Percentiles rank a stretch among this genome's conserved stretches.
These are phyloP conservation scores for Yponomeuta malinellus DNA, from an alignment of 2,888 invertebrate species.

Conservation along the genomic window DNA sequence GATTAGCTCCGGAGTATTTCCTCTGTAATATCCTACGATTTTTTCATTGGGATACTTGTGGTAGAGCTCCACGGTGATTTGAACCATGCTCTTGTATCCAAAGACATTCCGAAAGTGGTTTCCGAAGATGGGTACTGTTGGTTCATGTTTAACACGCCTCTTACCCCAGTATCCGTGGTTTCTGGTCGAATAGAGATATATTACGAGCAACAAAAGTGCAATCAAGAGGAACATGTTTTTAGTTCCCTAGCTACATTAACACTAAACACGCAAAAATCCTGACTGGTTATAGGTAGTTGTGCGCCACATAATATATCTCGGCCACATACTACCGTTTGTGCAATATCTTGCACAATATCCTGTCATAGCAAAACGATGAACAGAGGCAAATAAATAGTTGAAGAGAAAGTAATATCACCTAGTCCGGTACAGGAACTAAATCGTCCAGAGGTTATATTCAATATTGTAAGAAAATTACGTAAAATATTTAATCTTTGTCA, in stretches of 20 bases:
- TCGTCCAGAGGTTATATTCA: too few relatives aligned
- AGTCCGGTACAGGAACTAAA: too few relatives aligned
- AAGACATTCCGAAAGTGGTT: constrained; percentile 37
- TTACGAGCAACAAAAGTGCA: constrained; percentile 21
- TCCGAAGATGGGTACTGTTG: constrained; percentile 45
- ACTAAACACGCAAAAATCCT: not conserved
- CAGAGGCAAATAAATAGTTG: too few relatives aligned
- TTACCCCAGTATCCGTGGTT: constrained; percentile 48
- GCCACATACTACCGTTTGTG: too few relatives aligned
- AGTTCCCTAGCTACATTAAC: not conserved
- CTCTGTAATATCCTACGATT: constrained; percentile 15
- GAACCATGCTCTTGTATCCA: constrained; percentile 28
- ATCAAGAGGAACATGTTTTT: constrained; percentile 13
- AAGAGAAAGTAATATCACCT: too few relatives aligned
- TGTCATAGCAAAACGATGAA: too few relatives aligned
- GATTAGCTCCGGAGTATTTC: constrained; percentile 13
- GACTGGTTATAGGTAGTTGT: not conserved
- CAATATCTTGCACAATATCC: too few relatives aligned
- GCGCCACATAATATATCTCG: not conserved
- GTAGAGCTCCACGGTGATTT: constrained; percentile 14
- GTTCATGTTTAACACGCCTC: constrained; percentile 43
- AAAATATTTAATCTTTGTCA: too few relatives aligned
- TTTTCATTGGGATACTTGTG: constrained; percentile 14
- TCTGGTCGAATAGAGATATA: constrained; percentile 39
- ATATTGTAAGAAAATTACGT: too few relatives aligned